These are phyloP conservation scores for Magallana ariakensis DNA, from an alignment of 1,140 invertebrate species.

Conservation along the genomic window DNA sequence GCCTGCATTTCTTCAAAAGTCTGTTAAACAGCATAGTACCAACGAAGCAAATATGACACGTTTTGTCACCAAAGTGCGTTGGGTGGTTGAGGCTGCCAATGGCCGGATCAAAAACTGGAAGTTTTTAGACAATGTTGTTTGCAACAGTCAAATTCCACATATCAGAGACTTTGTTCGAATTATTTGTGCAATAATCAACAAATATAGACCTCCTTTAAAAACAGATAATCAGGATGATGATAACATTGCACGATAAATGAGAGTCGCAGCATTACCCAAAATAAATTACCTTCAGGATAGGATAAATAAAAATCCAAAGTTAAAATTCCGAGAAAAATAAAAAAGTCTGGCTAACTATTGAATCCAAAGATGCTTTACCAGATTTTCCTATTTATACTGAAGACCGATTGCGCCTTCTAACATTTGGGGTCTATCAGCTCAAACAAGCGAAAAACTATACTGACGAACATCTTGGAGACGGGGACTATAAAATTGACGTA, in stretches of 20 bases:
- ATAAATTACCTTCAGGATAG: neutral
- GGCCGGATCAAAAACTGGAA: slow-evolving; percentile 7
- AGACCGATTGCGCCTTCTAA: neutral
- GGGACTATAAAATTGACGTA: neutral
- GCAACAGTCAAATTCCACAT: neutral
- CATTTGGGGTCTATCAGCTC: neutral
- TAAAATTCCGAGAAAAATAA: neutral
- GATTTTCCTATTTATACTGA: neutral
- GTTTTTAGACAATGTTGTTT: slow-evolving; percentile 9
- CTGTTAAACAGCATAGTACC: neutral
- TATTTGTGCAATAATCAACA: neutral
- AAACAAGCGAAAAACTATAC: neutral
- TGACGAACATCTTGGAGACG: neutral
- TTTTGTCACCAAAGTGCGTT: slow-evolving; percentile 31
- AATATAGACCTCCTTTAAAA: slow-evolving; percentile 6
- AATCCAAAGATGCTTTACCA: neutral
- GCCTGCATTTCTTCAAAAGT: slow-evolving; percentile 17
- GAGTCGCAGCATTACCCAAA: neutral
- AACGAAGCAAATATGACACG: slow-evolving; percentile 15
- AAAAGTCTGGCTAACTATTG: neutral
- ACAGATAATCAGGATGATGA: neutral
- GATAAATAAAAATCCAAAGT: neutral
- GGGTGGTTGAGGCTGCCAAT: slow-evolving; percentile 29
- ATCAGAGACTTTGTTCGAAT: neutral
- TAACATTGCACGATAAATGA: neutral